A percentile compares a stretch with the other conserved stretches of the same genome.
These are phyloP conservation scores for Heliconius charithonia DNA, from an alignment of 2,888 invertebrate genomes.

Conservation along the genomic window DNA sequence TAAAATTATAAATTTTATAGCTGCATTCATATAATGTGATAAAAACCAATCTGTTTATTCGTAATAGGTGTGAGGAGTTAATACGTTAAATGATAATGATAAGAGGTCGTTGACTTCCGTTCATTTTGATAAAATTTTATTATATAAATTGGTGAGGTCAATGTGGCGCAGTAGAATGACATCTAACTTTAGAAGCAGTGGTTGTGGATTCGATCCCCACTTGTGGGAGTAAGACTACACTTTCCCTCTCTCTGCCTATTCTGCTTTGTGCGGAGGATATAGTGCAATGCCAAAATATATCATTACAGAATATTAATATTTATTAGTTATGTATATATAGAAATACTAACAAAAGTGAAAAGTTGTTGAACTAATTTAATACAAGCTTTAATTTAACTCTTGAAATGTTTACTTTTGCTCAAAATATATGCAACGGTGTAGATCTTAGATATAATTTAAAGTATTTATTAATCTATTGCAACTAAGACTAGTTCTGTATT, in stretches of 20 bases:
- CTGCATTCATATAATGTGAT: conserved; percentile 6
- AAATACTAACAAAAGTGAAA: neutral
- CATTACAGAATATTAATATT: neutral
- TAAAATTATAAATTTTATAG: neutral
- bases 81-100: neutral
- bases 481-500: neutral
- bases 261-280: too few species aligned
- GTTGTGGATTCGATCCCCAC: neutral
- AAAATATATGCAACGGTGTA: conserved; percentile 2
- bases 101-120: conserved; percentile 23
- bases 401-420: neutral
- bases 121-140: neutral
- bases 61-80: conserved; percentile 6
- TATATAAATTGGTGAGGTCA: neutral
- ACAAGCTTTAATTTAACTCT: conserved; percentile 6
- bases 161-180: neutral
- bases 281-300: too few species aligned
- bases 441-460: neutral
- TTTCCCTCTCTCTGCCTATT: too few species aligned
- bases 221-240: neutral
- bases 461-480: neutral
- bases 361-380: conserved; percentile 3
- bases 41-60: conserved; percentile 1
- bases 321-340: neutral
- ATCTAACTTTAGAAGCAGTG: too few species aligned